Base-by-base conservation (phyloP, 2,888 invertebrate species). In the Teleogryllus oceanicus region DNA sequence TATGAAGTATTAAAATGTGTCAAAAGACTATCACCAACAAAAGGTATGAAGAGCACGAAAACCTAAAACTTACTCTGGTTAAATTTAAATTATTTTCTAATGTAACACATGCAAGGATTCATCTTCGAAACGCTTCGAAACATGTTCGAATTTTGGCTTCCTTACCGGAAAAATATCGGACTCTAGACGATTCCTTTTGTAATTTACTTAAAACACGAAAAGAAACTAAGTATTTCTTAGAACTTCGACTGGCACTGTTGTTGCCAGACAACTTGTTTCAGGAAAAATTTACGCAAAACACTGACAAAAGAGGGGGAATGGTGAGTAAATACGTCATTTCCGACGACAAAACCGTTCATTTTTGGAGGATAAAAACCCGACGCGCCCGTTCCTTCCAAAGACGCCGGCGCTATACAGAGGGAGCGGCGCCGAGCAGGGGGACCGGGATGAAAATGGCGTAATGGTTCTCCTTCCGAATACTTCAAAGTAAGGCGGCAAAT, bases 301-400 rank as follows among this genome's bases (percentile, higher is more conserved):
- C 62, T 18, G 16, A 62, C 62, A 62, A 62, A 62, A 62, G n/a
- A 62, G n/a, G n/a, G 16, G 37, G 37, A 62, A 16, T 62, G 62
- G n/a, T n/a, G 62, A 62, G 62, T 62, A 62, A 62, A 62, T 62
- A n/a, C 62, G 62, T 62, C 62, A 62, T 62, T 62, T 62, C 62
- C 62, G 62, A 62, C 62, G 62, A 62, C 62, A 62, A 62, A 62
- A 62, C 62, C 62, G 62, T 62, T 18, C 62, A 62, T 62, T 62
- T 62, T 62, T 62, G 13, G n/a, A 13, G n/a, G 62, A 62, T 62
- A 62, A n/a, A 16, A 62, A 62, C 62, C 62, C 62, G 37, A 37
- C 37, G 37, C 37, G 37, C 37, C n/a, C 62, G 62, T n/a, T 62
- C 62, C n/a, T 62, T 37, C 0, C 37, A 37, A 37, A 37, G 37